phyloP scores from a whole-genome alignment of 1,140 invertebrate genomes.

The Panonychus citri region DNA sequence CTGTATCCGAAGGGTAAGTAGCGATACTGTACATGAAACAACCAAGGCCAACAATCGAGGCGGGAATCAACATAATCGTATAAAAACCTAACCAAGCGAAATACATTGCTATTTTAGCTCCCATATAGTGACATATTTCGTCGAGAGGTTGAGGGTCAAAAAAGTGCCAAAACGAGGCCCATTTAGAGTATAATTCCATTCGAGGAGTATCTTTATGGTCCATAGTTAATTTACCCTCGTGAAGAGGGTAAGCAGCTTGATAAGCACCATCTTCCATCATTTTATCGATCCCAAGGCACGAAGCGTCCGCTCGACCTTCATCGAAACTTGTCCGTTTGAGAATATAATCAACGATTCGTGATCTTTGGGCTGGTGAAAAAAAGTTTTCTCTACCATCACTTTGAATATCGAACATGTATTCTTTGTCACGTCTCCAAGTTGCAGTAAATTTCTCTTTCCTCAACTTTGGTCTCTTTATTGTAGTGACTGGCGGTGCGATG shows the following conservation, averaged over 20 bases:
- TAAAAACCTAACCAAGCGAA: slow-evolving; percentile 40
- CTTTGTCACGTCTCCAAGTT: slow-evolving; percentile 55
- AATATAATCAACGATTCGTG: slow-evolving; percentile 73
- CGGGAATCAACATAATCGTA: slow-evolving; percentile 31
- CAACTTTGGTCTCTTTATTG: neutral
- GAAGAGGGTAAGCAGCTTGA: slow-evolving; percentile 61
- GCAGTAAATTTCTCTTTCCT: slow-evolving; percentile 33
- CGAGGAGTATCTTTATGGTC: slow-evolving; percentile 12
- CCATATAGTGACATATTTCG: slow-evolving; percentile 66
- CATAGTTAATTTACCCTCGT: slow-evolving; percentile 38
- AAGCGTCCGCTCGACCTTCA: slow-evolving; percentile 11
- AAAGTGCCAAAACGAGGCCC: slow-evolving; percentile 62
- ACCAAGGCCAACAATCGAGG: slow-evolving; percentile 29
- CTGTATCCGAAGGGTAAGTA: slow-evolving; percentile 42
- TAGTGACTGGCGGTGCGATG: too few relatives aligned
- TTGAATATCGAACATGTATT: slow-evolving; percentile 44
- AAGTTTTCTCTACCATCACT: slow-evolving; percentile 38
- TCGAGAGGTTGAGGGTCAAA: slow-evolving; percentile 75
- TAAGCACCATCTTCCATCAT: slow-evolving; percentile 51
- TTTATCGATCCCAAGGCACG: slow-evolving; percentile 35
- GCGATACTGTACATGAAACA: slow-evolving; percentile 35
- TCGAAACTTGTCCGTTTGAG: slow-evolving; percentile 60
- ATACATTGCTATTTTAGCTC: slow-evolving; percentile 52
- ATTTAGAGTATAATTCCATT: slow-evolving; percentile 52
- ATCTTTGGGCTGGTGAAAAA: slow-evolving; percentile 58